Conservation (phyloP, 1,140 invertebrate species). For the Drosophila willistoni region DNA sequence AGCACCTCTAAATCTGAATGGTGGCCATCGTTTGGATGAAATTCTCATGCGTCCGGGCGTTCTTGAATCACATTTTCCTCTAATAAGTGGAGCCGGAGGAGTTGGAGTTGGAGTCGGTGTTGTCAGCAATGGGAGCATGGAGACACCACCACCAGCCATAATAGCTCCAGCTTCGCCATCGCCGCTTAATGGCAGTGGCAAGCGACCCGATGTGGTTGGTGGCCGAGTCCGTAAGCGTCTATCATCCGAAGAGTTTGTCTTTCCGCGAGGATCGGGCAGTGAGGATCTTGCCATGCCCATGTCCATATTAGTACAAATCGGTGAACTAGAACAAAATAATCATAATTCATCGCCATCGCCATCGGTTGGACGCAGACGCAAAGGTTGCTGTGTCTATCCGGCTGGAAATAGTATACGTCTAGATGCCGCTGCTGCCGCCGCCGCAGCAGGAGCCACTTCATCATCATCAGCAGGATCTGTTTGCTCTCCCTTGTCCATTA, state of each 20-base stretch:
- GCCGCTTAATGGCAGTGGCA: conserved; percentile 50
- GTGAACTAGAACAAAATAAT: conserved; percentile 41
- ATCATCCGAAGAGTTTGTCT: conserved; percentile 78
- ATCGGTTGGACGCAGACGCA: conserved; percentile 54
- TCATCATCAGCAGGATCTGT: background rate
- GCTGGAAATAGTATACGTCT: conserved; percentile 58
- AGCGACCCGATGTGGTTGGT: conserved; percentile 62
- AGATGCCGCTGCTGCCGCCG: conserved; percentile 46
- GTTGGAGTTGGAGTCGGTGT: too few relatives aligned
- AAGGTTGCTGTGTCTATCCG: conserved; percentile 71
- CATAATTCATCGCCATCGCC: conserved; percentile 35
- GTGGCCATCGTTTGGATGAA: conserved; percentile 43
- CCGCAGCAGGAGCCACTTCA: background rate
- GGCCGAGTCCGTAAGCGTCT: conserved; percentile 71
- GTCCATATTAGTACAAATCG: conserved; percentile 72
- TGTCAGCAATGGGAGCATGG: conserved; percentile 19
- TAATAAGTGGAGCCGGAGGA: conserved; percentile 13
- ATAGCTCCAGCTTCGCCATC: conserved; percentile 66
- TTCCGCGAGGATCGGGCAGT: conserved; percentile 43
- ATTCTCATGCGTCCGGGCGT: conserved; percentile 71
- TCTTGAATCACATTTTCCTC: conserved; percentile 81
- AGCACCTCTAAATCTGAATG: conserved; percentile 33
- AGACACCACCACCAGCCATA: conserved; percentile 46
- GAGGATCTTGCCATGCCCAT: conserved; percentile 55
- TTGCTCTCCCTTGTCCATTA: conserved; percentile 68